Evolutionary conservation across 2,888 invertebrate genomes (phyloP).

Genomic region (Poecilobothrus nobilitatus): DNA sequence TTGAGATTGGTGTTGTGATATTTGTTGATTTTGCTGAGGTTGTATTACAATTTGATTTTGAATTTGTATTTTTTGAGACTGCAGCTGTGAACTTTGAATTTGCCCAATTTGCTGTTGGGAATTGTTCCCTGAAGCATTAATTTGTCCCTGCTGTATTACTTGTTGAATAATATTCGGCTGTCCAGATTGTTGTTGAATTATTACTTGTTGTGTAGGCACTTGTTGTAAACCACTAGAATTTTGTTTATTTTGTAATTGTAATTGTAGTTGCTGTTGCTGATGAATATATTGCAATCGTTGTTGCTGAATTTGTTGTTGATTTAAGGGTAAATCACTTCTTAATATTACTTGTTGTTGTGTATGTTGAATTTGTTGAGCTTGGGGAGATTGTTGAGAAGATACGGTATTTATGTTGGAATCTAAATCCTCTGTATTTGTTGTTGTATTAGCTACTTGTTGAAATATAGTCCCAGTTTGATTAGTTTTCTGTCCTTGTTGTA

Average conservation of each 20-base stretch:
- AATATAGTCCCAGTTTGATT: conserved; percentile 38
- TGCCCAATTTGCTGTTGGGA: conserved; percentile 11
- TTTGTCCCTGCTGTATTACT: conserved; percentile 24
- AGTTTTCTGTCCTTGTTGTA: background rate
- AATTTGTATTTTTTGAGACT: conserved; percentile 27
- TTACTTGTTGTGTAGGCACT: conserved; percentile 28
- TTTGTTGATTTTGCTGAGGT: conserved; percentile 39
- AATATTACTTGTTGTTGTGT: conserved; percentile 23
- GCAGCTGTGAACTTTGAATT: conserved; percentile 7
- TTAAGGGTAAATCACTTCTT: conserved; percentile 27
- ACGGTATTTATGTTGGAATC: conserved; percentile 35
- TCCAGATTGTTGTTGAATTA: conserved; percentile 33
- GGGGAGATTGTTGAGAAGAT: conserved; percentile 21
- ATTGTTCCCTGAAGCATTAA: background rate
- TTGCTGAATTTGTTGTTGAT: conserved; percentile 37
- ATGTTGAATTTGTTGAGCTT: conserved; percentile 14
- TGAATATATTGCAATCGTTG: conserved; percentile 36
- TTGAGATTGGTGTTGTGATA: conserved; percentile 26
- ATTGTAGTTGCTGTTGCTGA: conserved; percentile 35
- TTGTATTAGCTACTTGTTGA: conserved; percentile 39
- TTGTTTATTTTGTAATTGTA: conserved; percentile 23
- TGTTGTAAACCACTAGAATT: background rate
- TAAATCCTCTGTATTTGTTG: conserved; percentile 26
- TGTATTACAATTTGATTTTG: conserved; percentile 50
- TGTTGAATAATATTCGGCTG: conserved; percentile 22